Percentiles rank a stretch among this genome's conserved stretches.
Evolutionary conservation across 2,113 vertebrate species (phyloP).

Genomic region (Zeus faber): DNA sequence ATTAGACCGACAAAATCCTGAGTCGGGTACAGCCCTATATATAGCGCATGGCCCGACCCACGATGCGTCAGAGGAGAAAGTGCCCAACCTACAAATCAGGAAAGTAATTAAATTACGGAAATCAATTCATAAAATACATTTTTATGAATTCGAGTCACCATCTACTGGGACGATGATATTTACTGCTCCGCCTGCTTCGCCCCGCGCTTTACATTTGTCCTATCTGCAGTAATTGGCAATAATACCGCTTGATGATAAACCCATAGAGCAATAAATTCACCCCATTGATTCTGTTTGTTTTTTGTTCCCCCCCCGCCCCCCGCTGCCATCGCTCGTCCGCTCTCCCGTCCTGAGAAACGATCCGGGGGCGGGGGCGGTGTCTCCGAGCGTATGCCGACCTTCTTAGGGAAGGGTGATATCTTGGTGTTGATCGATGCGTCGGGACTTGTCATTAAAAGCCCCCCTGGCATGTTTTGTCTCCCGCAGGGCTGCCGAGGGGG

Average conservation of each 20-base stretch:
- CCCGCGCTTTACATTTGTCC: not conserved
- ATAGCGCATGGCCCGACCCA: not conserved
- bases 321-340: too few relatives aligned
- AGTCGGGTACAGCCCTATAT: not conserved
- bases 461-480: slow-evolving; percentile 24
- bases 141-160: not conserved
- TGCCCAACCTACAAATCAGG: not conserved
- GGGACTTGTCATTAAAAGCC: not conserved
- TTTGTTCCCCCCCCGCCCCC: not conserved
- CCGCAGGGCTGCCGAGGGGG: slow-evolving; percentile 40
- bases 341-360: not conserved
- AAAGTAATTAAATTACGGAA: not conserved
- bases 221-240: not conserved
- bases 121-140: not conserved
- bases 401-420: too few relatives aligned
- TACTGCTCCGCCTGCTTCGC: not conserved
- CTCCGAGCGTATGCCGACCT: too few relatives aligned
- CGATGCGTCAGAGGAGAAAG: not conserved
- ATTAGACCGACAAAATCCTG: too few relatives aligned
- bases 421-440: too few relatives aligned
- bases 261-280: not conserved
- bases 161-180: not conserved
- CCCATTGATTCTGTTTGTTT: not conserved
- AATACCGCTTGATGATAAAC: not conserved
- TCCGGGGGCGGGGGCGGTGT: too few relatives aligned